Base-by-base conservation (phyloP, 2,797 vertebrate species). In the Enteromius fasciolatus region DNA sequence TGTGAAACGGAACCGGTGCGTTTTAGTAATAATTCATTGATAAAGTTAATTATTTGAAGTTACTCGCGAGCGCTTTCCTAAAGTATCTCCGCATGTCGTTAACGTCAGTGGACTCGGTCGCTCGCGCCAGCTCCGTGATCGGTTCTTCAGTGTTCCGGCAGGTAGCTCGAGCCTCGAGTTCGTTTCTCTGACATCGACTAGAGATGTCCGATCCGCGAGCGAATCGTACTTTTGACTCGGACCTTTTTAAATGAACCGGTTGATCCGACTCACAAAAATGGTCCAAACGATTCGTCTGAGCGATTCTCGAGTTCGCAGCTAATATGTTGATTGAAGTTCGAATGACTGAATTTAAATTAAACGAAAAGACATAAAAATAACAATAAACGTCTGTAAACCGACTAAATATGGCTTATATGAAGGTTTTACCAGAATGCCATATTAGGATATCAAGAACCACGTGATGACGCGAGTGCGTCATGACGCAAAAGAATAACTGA, bases 121-220 rank as follows among this genome's bases (percentile, higher is more conserved):
- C 74, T 76, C 63, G 68, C 75, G 76, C 64, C 79, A 28, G 61
- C 78, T 61, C 72, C 76, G 76, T 77, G 78, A 83, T 70, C 78
- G n/a, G 70, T 78, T 83, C 81, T 90, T 90, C 89, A 87, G 83
- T 88, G 64, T 86, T 87, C 86, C 83, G 69, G 87, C 70, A 79
- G 78, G 77, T 84, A 78, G 84, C 86, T 82, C 86, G 63, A 78
- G 86, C 90, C 85, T 83, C 87, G 68, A 74, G 86, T 91, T 91
- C 90, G 89, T 90, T 90, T 91, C 89, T 88, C 89, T 90, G 90
- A 92, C 92, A 88, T 88, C 89, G 80, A 76, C 87, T 78, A 77
- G 59, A 23, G 73, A 75, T 75, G 75, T 77, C 75, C 77, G 77
- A 78, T 68, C 3, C 31, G 20, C 23, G 20, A 52, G n/a, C 33